A percentile compares a stretch with the other conserved stretches of the same genome.
Evolutionary conservation across 1,140 invertebrate genomes (phyloP).

Genomic region (Drosophila insularis): DNA sequence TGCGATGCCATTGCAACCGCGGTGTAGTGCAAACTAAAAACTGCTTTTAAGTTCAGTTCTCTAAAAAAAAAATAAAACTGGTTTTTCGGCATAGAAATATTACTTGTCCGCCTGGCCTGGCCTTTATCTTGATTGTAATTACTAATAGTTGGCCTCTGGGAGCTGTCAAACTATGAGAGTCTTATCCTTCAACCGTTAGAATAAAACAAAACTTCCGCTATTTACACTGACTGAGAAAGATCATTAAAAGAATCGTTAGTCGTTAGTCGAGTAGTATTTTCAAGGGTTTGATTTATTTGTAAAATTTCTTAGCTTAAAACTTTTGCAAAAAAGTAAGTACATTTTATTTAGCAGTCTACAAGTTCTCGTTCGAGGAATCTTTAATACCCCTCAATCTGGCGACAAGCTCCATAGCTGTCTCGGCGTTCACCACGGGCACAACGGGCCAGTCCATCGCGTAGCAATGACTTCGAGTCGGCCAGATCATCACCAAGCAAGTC

Average conservation of each 20-base stretch:
- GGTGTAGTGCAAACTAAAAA: slow-evolving; percentile 40
- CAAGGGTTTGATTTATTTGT: slow-evolving; percentile 26
- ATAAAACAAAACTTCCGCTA: slow-evolving; percentile 26
- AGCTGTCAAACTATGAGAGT: slow-evolving; percentile 47
- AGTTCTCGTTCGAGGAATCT: slow-evolving; percentile 36
- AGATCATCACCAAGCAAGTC: slow-evolving; percentile 63
- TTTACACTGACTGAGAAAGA: slow-evolving; percentile 7
- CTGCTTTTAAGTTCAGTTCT: slow-evolving; percentile 46
- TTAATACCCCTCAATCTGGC: slow-evolving; percentile 78
- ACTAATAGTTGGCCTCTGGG: slow-evolving; percentile 26
- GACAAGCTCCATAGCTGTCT: slow-evolving; percentile 84
- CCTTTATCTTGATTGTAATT: slow-evolving; percentile 54
- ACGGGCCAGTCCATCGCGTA: slow-evolving; percentile 85
- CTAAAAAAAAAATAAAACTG: neutral
- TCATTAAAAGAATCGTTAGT: slow-evolving; percentile 28
- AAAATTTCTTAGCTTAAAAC: slow-evolving; percentile 34
- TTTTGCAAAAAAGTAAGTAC: slow-evolving; percentile 46
- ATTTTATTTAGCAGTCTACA: slow-evolving; percentile 56
- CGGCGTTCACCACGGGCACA: slow-evolving; percentile 85
- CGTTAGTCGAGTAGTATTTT: neutral
- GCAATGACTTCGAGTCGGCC: slow-evolving; percentile 77
- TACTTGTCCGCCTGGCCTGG: slow-evolving; percentile 37
- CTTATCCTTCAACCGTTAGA: slow-evolving; percentile 43
- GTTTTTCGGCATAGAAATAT: slow-evolving; percentile 33
- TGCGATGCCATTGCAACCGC: neutral